phyloP scores from a whole-genome alignment of 2,113 vertebrate species.

The Eurystomus gularis region DNA sequence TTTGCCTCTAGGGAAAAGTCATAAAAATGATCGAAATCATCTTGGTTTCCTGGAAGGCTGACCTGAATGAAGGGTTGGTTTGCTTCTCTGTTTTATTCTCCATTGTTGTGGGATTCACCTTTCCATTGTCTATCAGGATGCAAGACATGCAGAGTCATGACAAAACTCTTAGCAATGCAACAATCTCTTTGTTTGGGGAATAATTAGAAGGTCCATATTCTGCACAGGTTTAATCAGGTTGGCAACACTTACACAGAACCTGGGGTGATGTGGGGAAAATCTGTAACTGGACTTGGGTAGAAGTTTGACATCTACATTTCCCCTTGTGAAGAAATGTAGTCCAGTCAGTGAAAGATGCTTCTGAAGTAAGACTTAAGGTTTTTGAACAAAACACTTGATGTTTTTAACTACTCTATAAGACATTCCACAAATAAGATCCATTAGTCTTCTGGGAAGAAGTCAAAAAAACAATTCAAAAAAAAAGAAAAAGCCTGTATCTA shows the following conservation, averaged over 20 bases:
- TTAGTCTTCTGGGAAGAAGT: background rate
- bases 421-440: background rate
- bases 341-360: background rate
- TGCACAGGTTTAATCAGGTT: background rate
- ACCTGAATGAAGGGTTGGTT: slow-evolving; percentile 35
- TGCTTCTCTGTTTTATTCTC: background rate
- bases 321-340: background rate
- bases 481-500: background rate
- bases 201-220: background rate
- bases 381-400: background rate
- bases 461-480: background rate
- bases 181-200: background rate
- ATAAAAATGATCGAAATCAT: slow-evolving; percentile 81
- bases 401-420: background rate
- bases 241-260: background rate
- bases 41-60: slow-evolving; percentile 77
- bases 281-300: background rate
- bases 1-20: slow-evolving; percentile 82
- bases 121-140: background rate
- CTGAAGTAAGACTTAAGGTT: background rate
- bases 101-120: background rate
- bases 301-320: background rate
- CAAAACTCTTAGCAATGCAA: background rate
- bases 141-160: background rate
- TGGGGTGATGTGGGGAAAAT: background rate